These are phyloP conservation scores for Spinus pinus DNA, from an alignment of 2,797 vertebrate genomes.

Conservation along the genomic window DNA sequence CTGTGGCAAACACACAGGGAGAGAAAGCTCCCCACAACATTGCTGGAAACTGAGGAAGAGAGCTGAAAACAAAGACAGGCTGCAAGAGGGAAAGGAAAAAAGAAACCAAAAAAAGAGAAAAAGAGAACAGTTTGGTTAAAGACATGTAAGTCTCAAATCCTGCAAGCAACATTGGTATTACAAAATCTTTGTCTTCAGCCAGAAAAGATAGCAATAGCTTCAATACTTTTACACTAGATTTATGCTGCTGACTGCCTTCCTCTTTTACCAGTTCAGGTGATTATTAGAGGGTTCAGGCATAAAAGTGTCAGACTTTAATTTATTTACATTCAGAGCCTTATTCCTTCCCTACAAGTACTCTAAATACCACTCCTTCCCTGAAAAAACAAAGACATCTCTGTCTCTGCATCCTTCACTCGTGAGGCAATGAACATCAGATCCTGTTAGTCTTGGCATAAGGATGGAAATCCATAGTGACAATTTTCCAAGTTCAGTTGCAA, in stretches of 20 bases:
- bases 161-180: not conserved
- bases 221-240: not conserved
- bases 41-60: conserved; percentile 83
- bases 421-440: not conserved
- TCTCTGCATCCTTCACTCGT: not conserved
- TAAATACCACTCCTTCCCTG: not conserved
- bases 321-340: not conserved
- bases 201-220: not conserved
- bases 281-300: not conserved
- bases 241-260: not conserved
- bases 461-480: not conserved
- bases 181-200: not conserved
- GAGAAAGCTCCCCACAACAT: conserved; percentile 83
- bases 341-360: not conserved
- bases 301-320: not conserved
- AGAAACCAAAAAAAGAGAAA: not conserved
- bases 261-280: not conserved
- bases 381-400: not conserved
- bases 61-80: conserved; percentile 83
- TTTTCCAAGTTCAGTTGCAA: not conserved
- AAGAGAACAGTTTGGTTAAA: not conserved
- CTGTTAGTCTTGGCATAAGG: not conserved
- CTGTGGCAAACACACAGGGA: conserved; percentile 82
- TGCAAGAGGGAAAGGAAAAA: conserved; percentile 9
- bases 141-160: not conserved